Base-by-base conservation (phyloP, 2,113 vertebrate species). In the Albula glossodonta region DNA sequence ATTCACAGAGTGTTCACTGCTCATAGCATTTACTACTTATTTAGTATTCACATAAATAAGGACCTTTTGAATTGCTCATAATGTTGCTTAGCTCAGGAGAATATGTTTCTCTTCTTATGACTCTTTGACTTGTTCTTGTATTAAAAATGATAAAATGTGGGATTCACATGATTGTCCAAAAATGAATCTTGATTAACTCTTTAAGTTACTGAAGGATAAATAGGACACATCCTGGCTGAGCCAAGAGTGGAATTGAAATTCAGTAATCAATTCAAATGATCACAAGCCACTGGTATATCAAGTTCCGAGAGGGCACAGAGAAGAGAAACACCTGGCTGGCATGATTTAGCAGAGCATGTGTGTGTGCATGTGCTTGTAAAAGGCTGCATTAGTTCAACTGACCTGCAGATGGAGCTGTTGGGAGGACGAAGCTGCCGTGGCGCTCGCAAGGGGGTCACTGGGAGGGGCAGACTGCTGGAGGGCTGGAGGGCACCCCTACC, bases 341-440 rank as follows among this genome's bases (percentile, higher is more conserved):
- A 31, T 11, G 70, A 22, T n/a, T 70, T 8, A 74, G 70, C 22
- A 31, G 5, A 7, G 70, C 10, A 5, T 74, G 70, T 74, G 22
- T 13, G 22, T 31, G n/a, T 74, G 70, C 10, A n/a, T 22, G 19
- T 66, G 56, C 8, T 11, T 70, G 63, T 70, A 8, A 4, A 7
- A 10, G n/a, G 10, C 17, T 31, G 8, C 83, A 52, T 5, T 80
- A 11, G 12, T 48, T 78, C 48, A 17, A 92, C 91, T 88, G 82
- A 91, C 91, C 92, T 89, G 86, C 90, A 86, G 78, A 88, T 81
- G 56, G 84, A 74, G 66, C 92, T 79, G 19, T 91, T 92, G 66
- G 89, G 84, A 86, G 87, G 66, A 66, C 85, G 85, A 77, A 87
- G 84, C 86, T 84, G 86, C 12, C 81, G 85, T 83, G 84, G 60